Base-by-base conservation (phyloP, 1,140 invertebrate genomes). In the Ostrea denselamellosa region DNA sequence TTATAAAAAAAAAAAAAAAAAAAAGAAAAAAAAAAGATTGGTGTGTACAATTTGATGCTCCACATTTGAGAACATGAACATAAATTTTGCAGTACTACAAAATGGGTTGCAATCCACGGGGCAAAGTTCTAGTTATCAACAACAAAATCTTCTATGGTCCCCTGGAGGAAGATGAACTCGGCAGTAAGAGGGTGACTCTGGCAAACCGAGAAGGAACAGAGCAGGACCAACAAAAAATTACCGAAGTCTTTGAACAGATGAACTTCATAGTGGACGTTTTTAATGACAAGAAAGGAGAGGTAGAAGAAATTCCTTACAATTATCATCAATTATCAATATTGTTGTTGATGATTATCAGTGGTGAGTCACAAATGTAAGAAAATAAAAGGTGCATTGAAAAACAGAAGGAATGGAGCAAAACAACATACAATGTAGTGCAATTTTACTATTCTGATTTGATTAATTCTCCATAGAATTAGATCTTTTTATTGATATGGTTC, bases 61-160 rank as follows among this genome's bases (percentile, higher is more conserved):
- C 34, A 2, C 5, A 44, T 44, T 44, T 44, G 34, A 44, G 34
- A 44, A 58, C 10, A 12, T 12, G 7, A 58, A 58, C 12, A 58
- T 58, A 10, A 58, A 44, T 1, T 58, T 58, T 58, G 25, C 83
- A 89, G 88, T 83, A 22, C 25, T 89, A 89, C 25, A 56, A 82
- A 83, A 87, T 89, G 88, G 85, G 65, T 22, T 71, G 86, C 62
- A 87, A 85, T 28, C 83, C 86, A n/a, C 52, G 88, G n/a, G 88
- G 88, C 51, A 85, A 83, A 28, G 88, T 83, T 52, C 65, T 89
- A 25, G 56, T 89, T 10, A 87, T 89, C 19, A 89, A 89, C 28
- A 89, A 89, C 56, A 87, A 87, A 19, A 87, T 89, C 52, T 82
- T 88, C 51, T 54, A 22, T 51, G 84, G 88, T n/a, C 85, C 84